Conservation (phyloP, 2,113 vertebrate genomes). For the Corydoras maculifer region DNA sequence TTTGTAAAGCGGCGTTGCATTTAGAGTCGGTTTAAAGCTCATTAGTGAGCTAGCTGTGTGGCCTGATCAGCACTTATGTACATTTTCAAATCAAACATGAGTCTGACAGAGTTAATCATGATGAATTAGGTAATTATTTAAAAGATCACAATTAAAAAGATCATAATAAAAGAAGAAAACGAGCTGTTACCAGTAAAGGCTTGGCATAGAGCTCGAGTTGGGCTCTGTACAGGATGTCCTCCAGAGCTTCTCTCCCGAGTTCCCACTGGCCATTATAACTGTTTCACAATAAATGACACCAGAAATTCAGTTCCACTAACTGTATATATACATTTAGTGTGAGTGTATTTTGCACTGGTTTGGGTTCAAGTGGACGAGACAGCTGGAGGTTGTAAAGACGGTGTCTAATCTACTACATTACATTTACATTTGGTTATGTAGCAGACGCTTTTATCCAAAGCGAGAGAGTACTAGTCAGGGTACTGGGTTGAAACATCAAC, state of each 20-base stretch:
- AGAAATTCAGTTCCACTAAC: constrained; percentile 10
- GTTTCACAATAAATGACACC: constrained; percentile 8
- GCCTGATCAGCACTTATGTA: no score
- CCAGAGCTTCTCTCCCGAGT: constrained; percentile 88
- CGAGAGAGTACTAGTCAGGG: no score
- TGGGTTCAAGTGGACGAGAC: no score
- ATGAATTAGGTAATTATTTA: not conserved
- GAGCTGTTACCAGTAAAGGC: constrained; percentile 82
- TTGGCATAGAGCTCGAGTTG: constrained; percentile 96
- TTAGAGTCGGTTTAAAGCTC: no score
- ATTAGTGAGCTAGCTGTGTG: no score
- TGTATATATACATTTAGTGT: not conserved
- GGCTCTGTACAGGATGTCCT: constrained; percentile 93
- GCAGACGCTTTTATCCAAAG: no score
- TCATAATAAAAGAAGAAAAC: not conserved
- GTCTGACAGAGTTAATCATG: not conserved
- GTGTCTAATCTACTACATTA: no score
- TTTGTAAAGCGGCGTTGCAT: no score
- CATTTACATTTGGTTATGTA: no score
- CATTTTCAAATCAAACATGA: not conserved
- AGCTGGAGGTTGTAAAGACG: no score
- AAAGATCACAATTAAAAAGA: not conserved
- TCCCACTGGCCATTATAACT: constrained; percentile 99
- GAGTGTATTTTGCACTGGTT: no score
- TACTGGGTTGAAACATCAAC: no score